Conservation (phyloP, 2,888 invertebrate genomes). For the Drosophila percnosoma region DNA sequence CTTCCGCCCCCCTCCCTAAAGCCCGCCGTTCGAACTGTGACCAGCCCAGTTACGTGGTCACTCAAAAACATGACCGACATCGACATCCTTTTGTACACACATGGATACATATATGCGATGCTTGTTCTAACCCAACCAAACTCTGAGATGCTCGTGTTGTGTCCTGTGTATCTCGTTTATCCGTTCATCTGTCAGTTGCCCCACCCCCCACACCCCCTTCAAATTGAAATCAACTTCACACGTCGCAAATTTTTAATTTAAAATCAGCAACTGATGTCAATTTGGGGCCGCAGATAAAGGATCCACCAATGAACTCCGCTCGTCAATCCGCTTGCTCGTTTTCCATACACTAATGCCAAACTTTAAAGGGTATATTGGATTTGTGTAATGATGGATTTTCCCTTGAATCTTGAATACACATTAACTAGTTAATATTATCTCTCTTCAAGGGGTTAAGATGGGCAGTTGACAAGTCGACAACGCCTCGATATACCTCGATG, state of each 20-base stretch:
- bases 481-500: not conserved
- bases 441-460: not conserved
- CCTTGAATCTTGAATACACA: not conserved
- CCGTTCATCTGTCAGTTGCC: slow-evolving; percentile 66
- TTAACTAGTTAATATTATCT: not conserved
- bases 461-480: not conserved
- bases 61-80: slow-evolving; percentile 35
- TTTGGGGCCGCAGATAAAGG: slow-evolving; percentile 50
- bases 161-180: slow-evolving; percentile 26
- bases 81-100: slow-evolving; percentile 2
- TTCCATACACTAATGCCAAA: not conserved
- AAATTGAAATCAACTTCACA: slow-evolving; percentile 82
- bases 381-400: not conserved
- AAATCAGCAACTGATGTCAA: slow-evolving; percentile 81
- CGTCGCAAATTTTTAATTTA: slow-evolving; percentile 80
- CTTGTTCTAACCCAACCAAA: slow-evolving; percentile 8
- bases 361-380: not conserved
- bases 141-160: slow-evolving; percentile 18
- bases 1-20: no score
- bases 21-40: not conserved
- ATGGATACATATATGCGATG: not conserved
- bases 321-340: slow-evolving; percentile 3
- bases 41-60: slow-evolving; percentile 46
- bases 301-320: slow-evolving; percentile 20
- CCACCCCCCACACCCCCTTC: slow-evolving; percentile 18